A percentile compares a stretch with the other conserved stretches of the same genome.
Conservation (phyloP, 2,113 vertebrate genomes). For the Notiomystis cincta region DNA sequence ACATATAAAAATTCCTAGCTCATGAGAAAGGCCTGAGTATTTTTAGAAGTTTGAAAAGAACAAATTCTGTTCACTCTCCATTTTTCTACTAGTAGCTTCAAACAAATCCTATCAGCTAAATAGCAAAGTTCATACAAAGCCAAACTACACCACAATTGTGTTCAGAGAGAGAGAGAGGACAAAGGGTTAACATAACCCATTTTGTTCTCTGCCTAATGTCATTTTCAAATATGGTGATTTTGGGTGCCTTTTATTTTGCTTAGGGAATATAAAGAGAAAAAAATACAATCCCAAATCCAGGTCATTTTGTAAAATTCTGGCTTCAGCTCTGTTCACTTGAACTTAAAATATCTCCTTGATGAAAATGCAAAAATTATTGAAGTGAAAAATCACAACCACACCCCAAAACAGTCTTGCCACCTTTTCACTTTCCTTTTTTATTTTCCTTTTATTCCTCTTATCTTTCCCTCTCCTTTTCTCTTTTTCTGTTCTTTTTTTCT, state of each 20-base stretch:
- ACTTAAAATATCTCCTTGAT: neutral
- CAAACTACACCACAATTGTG: neutral
- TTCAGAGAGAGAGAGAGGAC: neutral
- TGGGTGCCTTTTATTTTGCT: neutral
- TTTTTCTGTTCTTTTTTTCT: neutral
- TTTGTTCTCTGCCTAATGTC: neutral
- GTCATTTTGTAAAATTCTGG: neutral
- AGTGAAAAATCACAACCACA: neutral
- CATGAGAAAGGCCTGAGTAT: conserved; percentile 61
- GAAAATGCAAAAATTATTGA: neutral
- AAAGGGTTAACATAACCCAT: neutral
- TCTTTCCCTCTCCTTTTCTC: neutral
- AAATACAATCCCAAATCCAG: neutral
- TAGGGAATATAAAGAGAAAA: neutral
- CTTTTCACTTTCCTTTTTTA: neutral
- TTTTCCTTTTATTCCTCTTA: neutral
- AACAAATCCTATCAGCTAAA: neutral
- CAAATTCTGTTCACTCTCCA: neutral
- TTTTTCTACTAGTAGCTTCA: neutral
- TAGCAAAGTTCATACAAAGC: neutral
- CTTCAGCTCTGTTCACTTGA: neutral
- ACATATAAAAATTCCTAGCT: conserved; percentile 66
- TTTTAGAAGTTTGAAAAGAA: conserved; percentile 60
- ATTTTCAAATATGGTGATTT: neutral
- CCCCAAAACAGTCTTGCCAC: neutral